Evolutionary conservation across 2,797 vertebrate genomes (phyloP).

Genomic region (Denticeps clupeoides): DNA sequence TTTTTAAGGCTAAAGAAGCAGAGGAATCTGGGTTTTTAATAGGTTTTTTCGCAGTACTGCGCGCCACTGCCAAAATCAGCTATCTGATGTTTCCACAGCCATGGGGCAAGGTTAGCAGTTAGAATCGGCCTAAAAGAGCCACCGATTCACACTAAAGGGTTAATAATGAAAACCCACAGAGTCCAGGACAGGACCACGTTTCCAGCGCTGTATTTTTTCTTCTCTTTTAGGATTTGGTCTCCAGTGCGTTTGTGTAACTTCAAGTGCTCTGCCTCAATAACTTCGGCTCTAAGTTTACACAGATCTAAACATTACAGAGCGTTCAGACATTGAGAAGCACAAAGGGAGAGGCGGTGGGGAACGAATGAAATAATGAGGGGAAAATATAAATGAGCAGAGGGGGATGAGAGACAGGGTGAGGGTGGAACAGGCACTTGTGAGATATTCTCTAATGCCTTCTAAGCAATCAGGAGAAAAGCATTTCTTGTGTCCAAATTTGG

Average conservation of each 20-base stretch:
- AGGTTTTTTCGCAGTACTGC: background rate
- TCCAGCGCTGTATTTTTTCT: too few relatives aligned
- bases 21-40: background rate
- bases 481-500: slow-evolving; percentile 64
- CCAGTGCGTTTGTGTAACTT: too few relatives aligned
- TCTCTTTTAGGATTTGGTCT: background rate
- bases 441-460: slow-evolving; percentile 2
- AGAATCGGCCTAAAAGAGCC: too few relatives aligned
- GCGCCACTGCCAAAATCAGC: background rate
- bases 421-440: background rate
- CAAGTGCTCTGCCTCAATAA: background rate
- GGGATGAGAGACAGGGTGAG: background rate
- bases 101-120: too few relatives aligned
- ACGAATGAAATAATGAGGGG: background rate
- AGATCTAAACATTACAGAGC: background rate
- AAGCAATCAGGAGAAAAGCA: slow-evolving; percentile 6
- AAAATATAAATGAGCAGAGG: background rate
- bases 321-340: background rate
- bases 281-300: background rate
- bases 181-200: too few relatives aligned
- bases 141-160: too few relatives aligned
- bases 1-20: background rate
- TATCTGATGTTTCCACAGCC: background rate
- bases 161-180: too few relatives aligned
- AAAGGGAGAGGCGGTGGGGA: background rate